Conservation (phyloP, 2,797 vertebrate genomes). For the Lycodopsis pacificus region DNA sequence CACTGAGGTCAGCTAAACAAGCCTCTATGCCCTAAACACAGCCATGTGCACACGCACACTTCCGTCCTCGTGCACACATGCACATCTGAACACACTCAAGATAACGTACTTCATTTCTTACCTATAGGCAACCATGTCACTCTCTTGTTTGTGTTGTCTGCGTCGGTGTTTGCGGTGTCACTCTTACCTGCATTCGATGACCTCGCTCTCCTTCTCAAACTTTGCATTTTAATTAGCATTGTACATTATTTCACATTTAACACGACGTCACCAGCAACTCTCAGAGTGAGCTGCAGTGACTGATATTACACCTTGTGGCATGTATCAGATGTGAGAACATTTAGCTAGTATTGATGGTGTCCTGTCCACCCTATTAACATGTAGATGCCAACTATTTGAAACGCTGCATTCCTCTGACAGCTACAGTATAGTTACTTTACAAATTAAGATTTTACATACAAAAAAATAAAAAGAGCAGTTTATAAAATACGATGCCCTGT, state of each 20-base stretch:
- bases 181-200: constrained; percentile 45
- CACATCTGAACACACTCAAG: constrained; percentile 66
- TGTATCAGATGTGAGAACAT: not conserved
- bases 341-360: not conserved
- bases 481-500: not conserved
- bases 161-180: constrained; percentile 69
- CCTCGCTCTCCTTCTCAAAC: constrained; percentile 43
- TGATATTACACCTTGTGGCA: not conserved
- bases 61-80: constrained; percentile 26
- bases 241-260: constrained; percentile 20
- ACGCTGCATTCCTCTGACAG: not conserved
- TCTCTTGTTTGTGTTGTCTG: constrained; percentile 69
- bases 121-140: constrained; percentile 52
- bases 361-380: not conserved
- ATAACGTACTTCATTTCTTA: constrained; percentile 57
- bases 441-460: not conserved
- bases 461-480: not conserved
- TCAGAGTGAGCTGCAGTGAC: constrained; percentile 9
- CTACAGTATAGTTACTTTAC: not conserved
- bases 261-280: constrained; percentile 3
- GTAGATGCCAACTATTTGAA: not conserved
- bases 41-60: constrained; percentile 64
- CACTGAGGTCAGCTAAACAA: constrained; percentile 86
- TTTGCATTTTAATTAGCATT: constrained; percentile 33
- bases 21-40: constrained; percentile 76